Base-by-base conservation (phyloP, 2,888 invertebrate genomes). In the Pilophorus perplexus region DNA sequence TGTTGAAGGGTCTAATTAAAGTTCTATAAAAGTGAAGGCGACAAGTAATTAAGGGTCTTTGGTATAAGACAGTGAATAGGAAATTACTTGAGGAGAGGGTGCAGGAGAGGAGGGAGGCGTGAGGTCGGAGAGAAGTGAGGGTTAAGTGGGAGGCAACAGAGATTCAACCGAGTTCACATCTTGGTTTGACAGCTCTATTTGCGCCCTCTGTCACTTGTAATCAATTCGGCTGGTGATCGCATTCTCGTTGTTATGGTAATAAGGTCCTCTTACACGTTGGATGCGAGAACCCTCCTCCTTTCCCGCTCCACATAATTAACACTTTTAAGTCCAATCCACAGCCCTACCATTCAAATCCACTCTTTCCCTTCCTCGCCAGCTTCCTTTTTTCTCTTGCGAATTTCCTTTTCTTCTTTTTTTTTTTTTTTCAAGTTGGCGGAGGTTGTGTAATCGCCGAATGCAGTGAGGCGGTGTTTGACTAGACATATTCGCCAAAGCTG, bases 161-260 rank as follows among this genome's bases (percentile, higher is more conserved):
- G 57, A 57, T 37, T 57, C 57, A 40, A 57, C 37, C 38, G 25
- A 28, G 50, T n/a, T 8, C 59, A 66, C 69, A 27, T 60, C 66
- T 65, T 64, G 67, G 64, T 69, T 69, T 69, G 69, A 69, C 69
- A 69, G 69, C 27, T 69, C 69, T 64, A 69, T 69, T 69, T 69
- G 64, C 57, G 12, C 60, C 52, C 57, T 57, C 52, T 67, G 67
- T 67, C 69, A 69, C 69, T 64, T 67, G 69, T 69, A 69, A 69
- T 69, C 69, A 69, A 69, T 69, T 67, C 52, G 59, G 23, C 25
- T 25, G 42, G 37, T 52, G 68, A 65, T 65, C 65, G 59, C 59
- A 38, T 23, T 12, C 38, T 37, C 55, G 62, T 68, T 68, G 68
- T 68, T 60, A 66, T 68, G 68, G 68, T 52, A 68, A 68, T 68